Base-by-base conservation (phyloP, 2,113 vertebrate genomes). In the Protobothrops mucrosquamatus region DNA sequence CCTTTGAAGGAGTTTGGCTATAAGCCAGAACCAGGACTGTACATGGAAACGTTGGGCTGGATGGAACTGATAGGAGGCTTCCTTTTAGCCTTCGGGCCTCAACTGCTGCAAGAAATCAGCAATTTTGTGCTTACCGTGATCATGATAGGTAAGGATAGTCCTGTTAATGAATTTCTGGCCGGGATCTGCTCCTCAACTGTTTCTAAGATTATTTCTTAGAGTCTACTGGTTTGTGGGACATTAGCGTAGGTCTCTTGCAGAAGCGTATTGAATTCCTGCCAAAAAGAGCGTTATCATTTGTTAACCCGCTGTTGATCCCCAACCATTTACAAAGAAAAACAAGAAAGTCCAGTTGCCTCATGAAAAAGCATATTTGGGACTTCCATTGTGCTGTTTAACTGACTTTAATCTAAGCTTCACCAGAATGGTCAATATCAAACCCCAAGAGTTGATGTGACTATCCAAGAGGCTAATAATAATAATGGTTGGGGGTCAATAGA, bases 111-210 rank as follows among this genome's bases (percentile, higher is more conserved):
- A 91, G 97, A 98, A 92, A 95, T 98, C 96, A 98, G 98, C 96
- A 97, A 97, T 96, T 96, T 98, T 91, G 20, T 98, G 89, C 97
- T 98, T 95, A 97, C 95, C 0, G 48, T 98, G 86, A 0, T 98
- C 92, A 98, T 98, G 98, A 98, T 98, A 3, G 98, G 98, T 98
- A 96, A 98, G 98, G 74, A 61, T 43, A n/a, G 5, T 87, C 26
- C 48, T 87, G 14, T 29, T 87, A 7, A 52, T 29, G 12, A 29
- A 51, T 87, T 51, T 51, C 48, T 29, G 34, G 22, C 34, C 1
- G 2, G 34, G 74, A 10, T 43, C 74, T 43, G 34, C 6, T 81
- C 74, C 7, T 24, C 23, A 81, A 26, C 34, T 8, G 2, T 81
- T 86, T 57, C 39, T 59, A 29, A 55, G 64, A 69, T 69, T n/a